Evolutionary conservation across 2,888 invertebrate genomes (phyloP), one percentile per base, ranked within the genome.

Genomic region (Zygothrica quintamaculata): DNA sequence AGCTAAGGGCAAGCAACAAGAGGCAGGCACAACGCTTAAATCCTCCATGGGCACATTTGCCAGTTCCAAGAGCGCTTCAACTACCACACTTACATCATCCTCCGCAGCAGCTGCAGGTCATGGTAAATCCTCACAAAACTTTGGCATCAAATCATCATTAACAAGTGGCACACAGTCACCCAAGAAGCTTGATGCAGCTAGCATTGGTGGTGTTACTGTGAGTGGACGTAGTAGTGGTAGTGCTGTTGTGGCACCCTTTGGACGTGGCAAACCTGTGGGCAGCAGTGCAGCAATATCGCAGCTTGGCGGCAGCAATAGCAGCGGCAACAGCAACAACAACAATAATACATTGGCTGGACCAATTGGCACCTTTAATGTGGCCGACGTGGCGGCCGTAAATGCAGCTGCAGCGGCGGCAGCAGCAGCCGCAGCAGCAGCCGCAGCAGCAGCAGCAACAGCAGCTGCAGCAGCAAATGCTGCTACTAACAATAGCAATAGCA

Each of bases 81-180:
- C 33, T 36, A 26, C 58, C 36, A 29, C 13, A 25, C 15, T 36
- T 2, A 22, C 58, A 4, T 40, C 46, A 0, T 36, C 26, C 4
- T 13, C 22, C 15, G 9, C 42, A 9, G 31, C 47, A 11, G 4
- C 29, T 3, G 11, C 51, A 15, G 12, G 12, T 1, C 65, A 47
- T 4, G 44, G 46, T 3, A 80, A 80, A 33, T 55, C 76, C 1
- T 34, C 61, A n/a, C 88, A 88, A 59, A 90, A 92, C 70, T 91
- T 91, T 74, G 92, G 66, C 9, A 25, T 73, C 25, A 80, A 84
- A 48, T 39, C 92, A 25, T 89, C 93, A 12, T 92, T 93, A 51
- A 92, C 92, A 81, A 91, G 92, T 61, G 73, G 79, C 34, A 92
- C 92, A n/a, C 79, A 82, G 12, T 77, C 89, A 1, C 88, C 89